Evolutionary conservation across 1,140 invertebrate genomes (phyloP), one percentile per base, ranked within the genome.

Genomic region (Microplitis demolitor): DNA sequence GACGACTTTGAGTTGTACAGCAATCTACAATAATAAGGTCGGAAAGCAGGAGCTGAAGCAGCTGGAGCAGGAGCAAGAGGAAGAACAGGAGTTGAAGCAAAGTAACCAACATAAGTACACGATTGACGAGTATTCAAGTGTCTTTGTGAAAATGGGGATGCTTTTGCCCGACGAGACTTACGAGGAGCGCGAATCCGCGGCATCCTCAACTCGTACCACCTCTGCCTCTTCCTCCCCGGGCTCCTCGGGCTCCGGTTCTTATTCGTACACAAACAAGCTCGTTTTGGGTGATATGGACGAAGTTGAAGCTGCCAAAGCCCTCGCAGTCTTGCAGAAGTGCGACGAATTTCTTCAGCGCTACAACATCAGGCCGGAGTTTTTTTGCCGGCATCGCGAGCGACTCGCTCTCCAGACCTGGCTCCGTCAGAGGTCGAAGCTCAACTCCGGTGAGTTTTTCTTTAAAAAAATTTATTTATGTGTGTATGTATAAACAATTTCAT

Each of bases 121-220:
- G 45, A 64, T 71, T 34, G 45, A 64, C 31, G 50, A 66, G 6
- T 71, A 56, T 71, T 64, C 35, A 24, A 24, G 16, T 4, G 51
- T 53, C n/a, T 45, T 24, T 56, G 16, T 33, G 66, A 75, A 74
- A 75, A 85, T 83, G 84, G 85, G 81, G 73, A 91, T 91, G 90
- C 84, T 92, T 79, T 86, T 91, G 82, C 90, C 91, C 61, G 91
- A 92, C 84, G 90, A 92, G 83, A 91, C 89, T 72, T 92, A 92
- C 87, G 91, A 91, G 83, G 85, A 89, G 76, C 83, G 84, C 58
- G 79, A 11, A 45, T 45, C 79, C 39, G 78, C 78, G 34, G 71
- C 76, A 16, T 81, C 77, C 58, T 60, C 58, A 24, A 60, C 16
- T 5, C 16, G 16, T 8, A 60, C 58, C 24, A 13, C 53, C 53